Base-by-base conservation (phyloP, 2,888 invertebrate species). In the Melinaea menophilus region DNA sequence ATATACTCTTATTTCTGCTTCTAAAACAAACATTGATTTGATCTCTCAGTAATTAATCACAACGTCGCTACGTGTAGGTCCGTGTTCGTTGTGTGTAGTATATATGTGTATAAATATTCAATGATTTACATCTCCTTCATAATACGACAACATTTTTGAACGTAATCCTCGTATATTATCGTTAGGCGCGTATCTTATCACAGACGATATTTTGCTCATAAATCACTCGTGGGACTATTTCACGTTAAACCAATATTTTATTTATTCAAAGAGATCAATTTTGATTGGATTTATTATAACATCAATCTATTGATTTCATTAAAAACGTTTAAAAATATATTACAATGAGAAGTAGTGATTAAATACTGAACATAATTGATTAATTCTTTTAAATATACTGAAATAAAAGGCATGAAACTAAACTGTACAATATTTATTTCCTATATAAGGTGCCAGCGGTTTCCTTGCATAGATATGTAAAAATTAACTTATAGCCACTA, bases 51-150 rank as follows among this genome's bases (percentile, higher is more conserved):
- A 22, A 22, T 22, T 1, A 22, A 22, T 22, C 22, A 22, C 22
- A 22, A 22, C 22, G 22, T 22, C 22, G 22, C 22, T 22, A 22
- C 22, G 22, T 48, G 31, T 31, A 7, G 31, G 31, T 31, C 51
- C 31, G 51, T 51, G 65, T 56, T 63, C 37, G 64, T 65, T 62
- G 59, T 56, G 22, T 22, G 58, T 62, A 59, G 55, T 58, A 65
- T n/a, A n/a, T n/a, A n/a, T n/a, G n/a, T n/a, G n/a, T n/a, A 65
- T 62, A 60, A 65, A 65, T 62, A 62, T 62, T 62, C 60, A 62
- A 65, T 67, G 65, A 67, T 65, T 67, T 67, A 67, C 62, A 59
- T 67, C 58, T 58, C 47, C 37, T 51, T 67, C 65, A 62, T 67
- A 63, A 67, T 59, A 59, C 62, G 59, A 62, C 59, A 59, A 59